Evolutionary conservation across 2,888 invertebrate genomes (phyloP).

Genomic region (Phengaris arion): DNA sequence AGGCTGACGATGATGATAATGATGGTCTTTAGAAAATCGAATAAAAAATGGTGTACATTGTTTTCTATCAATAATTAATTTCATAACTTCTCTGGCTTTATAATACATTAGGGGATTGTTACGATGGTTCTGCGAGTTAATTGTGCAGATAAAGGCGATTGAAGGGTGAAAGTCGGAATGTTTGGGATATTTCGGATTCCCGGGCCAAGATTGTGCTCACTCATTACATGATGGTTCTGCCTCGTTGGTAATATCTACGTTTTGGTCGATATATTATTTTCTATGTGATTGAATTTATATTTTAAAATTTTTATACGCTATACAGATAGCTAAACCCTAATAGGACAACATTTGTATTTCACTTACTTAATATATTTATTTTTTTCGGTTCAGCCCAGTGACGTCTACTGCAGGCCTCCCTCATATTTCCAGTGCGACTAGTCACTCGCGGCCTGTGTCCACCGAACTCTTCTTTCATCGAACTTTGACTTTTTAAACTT

Average conservation of each 20-base stretch:
- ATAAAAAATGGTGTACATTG: too few relatives aligned
- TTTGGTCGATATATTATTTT: too few relatives aligned
- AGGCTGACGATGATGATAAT: too few relatives aligned
- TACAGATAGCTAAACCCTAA: too few relatives aligned
- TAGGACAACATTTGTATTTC: too few relatives aligned
- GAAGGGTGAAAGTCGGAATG: conserved; percentile 4
- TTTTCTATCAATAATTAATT: background rate
- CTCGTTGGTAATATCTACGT: background rate
- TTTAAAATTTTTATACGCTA: too few relatives aligned
- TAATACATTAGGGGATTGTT: background rate
- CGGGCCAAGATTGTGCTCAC: background rate
- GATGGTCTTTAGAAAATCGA: too few relatives aligned
- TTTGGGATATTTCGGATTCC: background rate
- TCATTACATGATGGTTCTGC: conserved; percentile 5
- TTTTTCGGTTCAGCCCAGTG: background rate
- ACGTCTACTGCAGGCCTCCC: too few relatives aligned
- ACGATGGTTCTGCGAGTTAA: background rate
- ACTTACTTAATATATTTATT: background rate
- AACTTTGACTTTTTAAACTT: too few relatives aligned
- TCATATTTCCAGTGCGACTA: too few relatives aligned
- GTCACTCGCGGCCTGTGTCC: too few relatives aligned
- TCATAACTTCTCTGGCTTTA: background rate
- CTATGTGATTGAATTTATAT: background rate
- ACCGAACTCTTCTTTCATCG: too few relatives aligned
- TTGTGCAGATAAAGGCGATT: conserved; percentile 14